Base-by-base conservation (phyloP, 1,140 invertebrate species). In the Euwallacea fornicatus region DNA sequence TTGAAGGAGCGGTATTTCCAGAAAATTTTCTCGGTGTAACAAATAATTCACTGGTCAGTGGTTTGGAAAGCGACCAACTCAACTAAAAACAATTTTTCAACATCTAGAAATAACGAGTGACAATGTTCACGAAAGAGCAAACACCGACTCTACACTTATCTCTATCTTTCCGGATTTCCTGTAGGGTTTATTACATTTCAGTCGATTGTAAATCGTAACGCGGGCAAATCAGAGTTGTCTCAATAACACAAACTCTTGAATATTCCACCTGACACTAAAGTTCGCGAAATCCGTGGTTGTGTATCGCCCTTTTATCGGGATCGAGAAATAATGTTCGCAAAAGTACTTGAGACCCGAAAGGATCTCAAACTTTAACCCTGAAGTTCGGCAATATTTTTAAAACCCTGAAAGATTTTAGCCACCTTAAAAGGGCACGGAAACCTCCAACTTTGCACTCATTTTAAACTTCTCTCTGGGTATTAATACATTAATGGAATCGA, bases 381-480 rank as follows among this genome's bases (percentile, higher is more conserved):
- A 68, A 68, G 66, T 68, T 68, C 66, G 66, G 66, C 44, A 59
- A 68, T 68, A 68, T 68, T 68, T 68, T 68, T 68, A 68, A 68
- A 60, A 58, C 42, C 60, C 33, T 60, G 55, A 68, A 68, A 59
- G 66, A 68, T 68, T 68, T 60, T 68, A 68, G 42, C 66, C 66
- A 68, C 66, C 66, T 68, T 60, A 68, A 68, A 68, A 15, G 66
- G n/a, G 42, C 53, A 42, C 53, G 53, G 33, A 43, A 66, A 66
- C 44, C 65, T 33, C 21, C 4, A 33, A 33, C 21, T 33, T 33
- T 33, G 21, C 21, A 33, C 21, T 47, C 33, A 66, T 44, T 66
- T 66, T 66, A 55, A 66, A 60, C n/a, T 66, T 11, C 62, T 46
- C 11, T 16, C 41, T 47, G 11, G 11, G 42, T 16, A 41, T 61